A percentile compares a stretch with the other conserved stretches of the same genome.
Evolutionary conservation across 1,140 invertebrate species (phyloP).

Genomic region (Scaptomyza hsui): DNA sequence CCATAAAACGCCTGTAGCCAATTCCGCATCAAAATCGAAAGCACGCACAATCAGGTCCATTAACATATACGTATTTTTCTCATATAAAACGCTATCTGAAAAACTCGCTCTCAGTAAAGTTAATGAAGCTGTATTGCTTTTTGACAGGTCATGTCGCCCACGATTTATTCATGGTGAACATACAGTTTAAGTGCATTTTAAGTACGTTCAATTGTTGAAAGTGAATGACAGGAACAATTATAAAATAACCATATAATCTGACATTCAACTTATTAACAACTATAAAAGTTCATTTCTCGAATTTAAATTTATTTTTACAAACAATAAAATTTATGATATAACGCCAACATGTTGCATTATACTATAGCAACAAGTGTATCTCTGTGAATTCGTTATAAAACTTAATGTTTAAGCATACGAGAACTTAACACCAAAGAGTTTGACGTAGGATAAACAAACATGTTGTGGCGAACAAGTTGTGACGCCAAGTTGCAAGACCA

Average conservation of each 20-base stretch:
- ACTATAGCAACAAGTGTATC: slow-evolving; percentile 5
- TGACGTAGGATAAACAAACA: not conserved
- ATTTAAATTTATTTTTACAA: not conserved
- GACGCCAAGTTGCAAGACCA: not conserved
- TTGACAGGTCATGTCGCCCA: slow-evolving; percentile 10
- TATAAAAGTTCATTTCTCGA: too few relatives aligned
- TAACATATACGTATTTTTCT: slow-evolving; percentile 14
- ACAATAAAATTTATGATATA: not conserved
- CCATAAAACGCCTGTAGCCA: slow-evolving; percentile 8
- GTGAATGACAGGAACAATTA: not conserved
- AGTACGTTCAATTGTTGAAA: slow-evolving; percentile 1
- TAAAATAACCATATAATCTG: not conserved
- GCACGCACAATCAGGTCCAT: slow-evolving; percentile 12
- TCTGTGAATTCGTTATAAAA: not conserved
- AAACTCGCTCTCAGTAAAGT: slow-evolving; percentile 5
- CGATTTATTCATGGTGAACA: slow-evolving; percentile 6
- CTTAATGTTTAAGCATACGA: not conserved
- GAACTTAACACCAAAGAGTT: not conserved
- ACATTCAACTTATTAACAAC: too few relatives aligned
- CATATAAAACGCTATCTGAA: slow-evolving; percentile 3
- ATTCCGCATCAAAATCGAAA: not conserved
- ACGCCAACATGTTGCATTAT: not conserved
- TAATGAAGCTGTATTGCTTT: slow-evolving; percentile 14
- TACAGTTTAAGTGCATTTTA: slow-evolving; percentile 10
- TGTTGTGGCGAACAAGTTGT: slow-evolving; percentile 13